A percentile compares a stretch with the other conserved stretches of the same genome.
These are phyloP conservation scores for Alethe diademata DNA, from an alignment of 2,113 vertebrate species.

Conservation along the genomic window DNA sequence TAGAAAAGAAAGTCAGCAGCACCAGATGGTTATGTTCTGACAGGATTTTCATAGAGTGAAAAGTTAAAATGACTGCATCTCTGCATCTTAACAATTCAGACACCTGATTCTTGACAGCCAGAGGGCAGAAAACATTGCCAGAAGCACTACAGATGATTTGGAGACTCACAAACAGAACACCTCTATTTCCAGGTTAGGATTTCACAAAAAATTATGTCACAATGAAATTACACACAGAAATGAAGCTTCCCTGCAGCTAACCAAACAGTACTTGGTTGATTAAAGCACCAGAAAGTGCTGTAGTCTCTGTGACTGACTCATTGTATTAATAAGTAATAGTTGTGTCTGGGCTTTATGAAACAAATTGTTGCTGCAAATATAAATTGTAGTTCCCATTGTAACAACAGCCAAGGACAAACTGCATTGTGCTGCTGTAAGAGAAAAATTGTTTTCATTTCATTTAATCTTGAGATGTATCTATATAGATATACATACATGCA, in stretches of 20 bases:
- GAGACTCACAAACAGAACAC: neutral
- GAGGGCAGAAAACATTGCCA: slow-evolving; percentile 7
- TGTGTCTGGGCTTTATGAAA: neutral
- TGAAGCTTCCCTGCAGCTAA: neutral
- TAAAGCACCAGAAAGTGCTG: neutral
- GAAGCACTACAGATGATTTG: neutral
- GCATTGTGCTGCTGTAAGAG: neutral
- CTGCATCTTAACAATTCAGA: neutral
- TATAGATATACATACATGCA: neutral
- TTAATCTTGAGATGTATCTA: neutral
- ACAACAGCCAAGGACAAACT: neutral
- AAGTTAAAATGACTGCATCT: neutral
- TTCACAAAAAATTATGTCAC: neutral
- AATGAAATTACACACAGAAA: neutral
- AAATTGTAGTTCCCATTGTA: neutral
- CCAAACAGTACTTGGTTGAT: neutral
- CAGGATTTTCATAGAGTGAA: neutral
- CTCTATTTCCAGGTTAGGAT: neutral
- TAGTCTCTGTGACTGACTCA: neutral
- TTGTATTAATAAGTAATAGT: neutral
- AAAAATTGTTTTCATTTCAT: neutral
- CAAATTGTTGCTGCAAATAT: neutral
- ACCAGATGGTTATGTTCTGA: neutral
- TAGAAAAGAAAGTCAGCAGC: neutral
- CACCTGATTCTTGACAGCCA: neutral